Evolutionary conservation across 2,113 vertebrate genomes (phyloP), one percentile per base, ranked within the genome.

Genomic region (Centropus unirufus): DNA sequence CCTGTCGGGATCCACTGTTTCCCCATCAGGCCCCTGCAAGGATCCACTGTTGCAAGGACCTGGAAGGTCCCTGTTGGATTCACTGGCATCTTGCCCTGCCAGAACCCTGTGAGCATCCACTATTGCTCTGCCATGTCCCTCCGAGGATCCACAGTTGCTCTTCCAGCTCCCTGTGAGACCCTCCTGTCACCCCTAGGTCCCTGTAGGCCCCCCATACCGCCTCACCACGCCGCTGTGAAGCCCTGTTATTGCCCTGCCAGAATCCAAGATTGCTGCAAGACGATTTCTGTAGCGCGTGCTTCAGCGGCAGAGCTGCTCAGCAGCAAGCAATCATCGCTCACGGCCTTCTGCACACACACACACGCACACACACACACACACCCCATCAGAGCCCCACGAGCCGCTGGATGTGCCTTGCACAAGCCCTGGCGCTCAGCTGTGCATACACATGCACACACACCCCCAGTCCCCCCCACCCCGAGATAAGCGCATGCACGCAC

Each of bases 111-210:
- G 4, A 74, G 20, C 3, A 14, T 5, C 47, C 4, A 2, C 66
- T 51, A 8, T 5, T 36, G 2, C 14, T 13, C 57, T 3, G 2
- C 11, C 39, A 40, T 13, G 1, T 23, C n/a, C 21, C 17, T 3
- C 19, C 1, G 1, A 46, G n/a, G 12, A 14, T 13, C 46, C 10
- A 2, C 2, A 11, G 2, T 17, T 22, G 58, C n/a, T n/a, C 16
- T 5, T 3, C 6, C 67, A 29, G 29, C 9, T 39, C 29, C 44
- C 11, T 32, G 13, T 15, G 18, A 69, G n/a, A 22, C 20, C 14
- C 32, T 12, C 20, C n/a, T 12, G 9, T 29, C 27, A 29, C 27
- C 14, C 26, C 27, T 14, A 2, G 2, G 14, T 27, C 29, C 42
- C 20, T 5, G 8, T 29, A 9, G 55, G 1, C 18, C 18, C 36